Percentiles rank a stretch among this genome's conserved stretches.
Evolutionary conservation across 2,113 vertebrate genomes (phyloP).

Genomic region (Pimephales promelas): DNA sequence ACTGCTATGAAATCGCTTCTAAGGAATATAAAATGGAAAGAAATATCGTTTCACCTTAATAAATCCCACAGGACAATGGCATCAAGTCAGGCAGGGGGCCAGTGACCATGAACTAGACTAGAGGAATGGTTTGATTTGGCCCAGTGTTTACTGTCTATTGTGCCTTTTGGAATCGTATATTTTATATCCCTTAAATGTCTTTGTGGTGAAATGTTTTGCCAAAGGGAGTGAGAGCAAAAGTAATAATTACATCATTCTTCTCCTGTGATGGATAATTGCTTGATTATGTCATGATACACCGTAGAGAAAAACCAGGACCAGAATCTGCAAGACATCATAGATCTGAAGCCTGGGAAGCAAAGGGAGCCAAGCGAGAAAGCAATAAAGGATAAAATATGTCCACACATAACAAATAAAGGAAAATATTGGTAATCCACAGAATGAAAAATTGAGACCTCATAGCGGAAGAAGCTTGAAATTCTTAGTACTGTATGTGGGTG

Average conservation of each 20-base stretch:
- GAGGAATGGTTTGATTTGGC: conserved; percentile 28
- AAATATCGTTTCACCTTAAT: conserved; percentile 26
- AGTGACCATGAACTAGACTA: conserved; percentile 14
- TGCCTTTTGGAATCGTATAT: conserved; percentile 41
- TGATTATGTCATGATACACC: conserved; percentile 48
- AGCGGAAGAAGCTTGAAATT: not conserved
- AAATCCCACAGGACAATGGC: conserved; percentile 38
- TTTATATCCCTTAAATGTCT: conserved; percentile 41
- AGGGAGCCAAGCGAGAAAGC: conserved; percentile 9
- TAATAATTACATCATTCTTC: conserved; percentile 47
- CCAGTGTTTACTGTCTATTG: conserved; percentile 10
- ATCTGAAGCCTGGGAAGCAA: conserved; percentile 12
- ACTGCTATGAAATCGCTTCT: not conserved
- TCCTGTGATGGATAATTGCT: conserved; percentile 51
- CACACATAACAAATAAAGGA: not conserved
- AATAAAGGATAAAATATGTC: conserved; percentile 23
- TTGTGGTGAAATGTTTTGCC: conserved; percentile 21
- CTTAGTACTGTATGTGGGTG: not conserved
- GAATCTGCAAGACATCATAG: conserved; percentile 53
- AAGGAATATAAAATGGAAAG: conserved; percentile 29
- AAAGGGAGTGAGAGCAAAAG: conserved; percentile 30
- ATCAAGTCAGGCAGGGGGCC: conserved; percentile 26
- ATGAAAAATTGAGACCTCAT: not conserved
- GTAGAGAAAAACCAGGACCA: conserved; percentile 49
- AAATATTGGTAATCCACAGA: conserved; percentile 12